These are phyloP conservation scores for Serilophus lunatus DNA, from an alignment of 2,113 vertebrate genomes.

Conservation along the genomic window DNA sequence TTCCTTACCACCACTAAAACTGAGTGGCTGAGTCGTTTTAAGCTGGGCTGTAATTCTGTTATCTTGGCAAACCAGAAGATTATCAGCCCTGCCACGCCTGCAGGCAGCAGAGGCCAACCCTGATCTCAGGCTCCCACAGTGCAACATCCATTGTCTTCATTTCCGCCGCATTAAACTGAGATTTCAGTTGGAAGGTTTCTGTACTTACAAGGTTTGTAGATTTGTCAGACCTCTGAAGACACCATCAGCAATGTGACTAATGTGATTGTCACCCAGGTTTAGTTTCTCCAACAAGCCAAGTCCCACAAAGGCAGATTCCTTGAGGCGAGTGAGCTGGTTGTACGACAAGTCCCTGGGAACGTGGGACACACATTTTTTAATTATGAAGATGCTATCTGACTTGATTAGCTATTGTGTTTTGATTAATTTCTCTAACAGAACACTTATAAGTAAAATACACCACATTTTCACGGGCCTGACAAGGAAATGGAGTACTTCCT, in stretches of 20 bases:
- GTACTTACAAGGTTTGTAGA: slow-evolving; percentile 88
- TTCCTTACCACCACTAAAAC: neutral
- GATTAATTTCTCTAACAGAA: slow-evolving; percentile 12
- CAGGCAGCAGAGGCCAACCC: neutral
- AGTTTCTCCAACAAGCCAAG: slow-evolving; percentile 87
- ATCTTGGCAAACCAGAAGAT: neutral
- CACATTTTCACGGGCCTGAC: neutral
- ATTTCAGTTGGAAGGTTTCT: neutral
- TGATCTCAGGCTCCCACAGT: neutral
- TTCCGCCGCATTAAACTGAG: neutral
- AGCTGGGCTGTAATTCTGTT: neutral
- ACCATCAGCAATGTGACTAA: slow-evolving; percentile 91
- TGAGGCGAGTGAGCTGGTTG: slow-evolving; percentile 92
- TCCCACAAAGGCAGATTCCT: slow-evolving; percentile 88
- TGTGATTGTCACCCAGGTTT: slow-evolving; percentile 89
- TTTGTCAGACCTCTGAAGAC: slow-evolving; percentile 87
- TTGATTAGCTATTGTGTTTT: neutral
- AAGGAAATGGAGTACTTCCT: neutral
- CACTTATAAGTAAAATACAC: neutral
- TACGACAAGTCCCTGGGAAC: slow-evolving; percentile 86
- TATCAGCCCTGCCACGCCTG: neutral
- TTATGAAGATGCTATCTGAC: neutral
- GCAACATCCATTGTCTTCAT: neutral
- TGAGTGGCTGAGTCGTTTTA: neutral
- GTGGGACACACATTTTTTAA: neutral